These are phyloP conservation scores for Dicentrarchus labrax DNA, from an alignment of 2,113 vertebrate species.

Conservation along the genomic window DNA sequence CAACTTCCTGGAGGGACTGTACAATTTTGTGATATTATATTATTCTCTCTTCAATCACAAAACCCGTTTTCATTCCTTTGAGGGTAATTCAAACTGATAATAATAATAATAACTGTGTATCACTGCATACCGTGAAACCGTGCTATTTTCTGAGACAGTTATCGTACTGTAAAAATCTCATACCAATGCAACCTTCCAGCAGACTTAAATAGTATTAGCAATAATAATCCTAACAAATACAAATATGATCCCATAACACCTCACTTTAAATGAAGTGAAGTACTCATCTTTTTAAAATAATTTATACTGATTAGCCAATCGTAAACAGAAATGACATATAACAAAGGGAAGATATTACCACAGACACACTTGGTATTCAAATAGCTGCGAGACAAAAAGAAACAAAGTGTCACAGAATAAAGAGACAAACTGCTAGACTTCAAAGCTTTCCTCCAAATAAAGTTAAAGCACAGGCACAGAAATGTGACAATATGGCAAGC, in stretches of 20 bases:
- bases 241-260: slow-evolving; percentile 2
- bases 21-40: no score
- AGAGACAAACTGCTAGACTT: slow-evolving; percentile 40
- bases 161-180: no score
- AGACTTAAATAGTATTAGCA: background rate
- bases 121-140: no score
- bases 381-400: slow-evolving; percentile 34
- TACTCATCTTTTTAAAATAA: slow-evolving; percentile 47
- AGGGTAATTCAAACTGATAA: no score
- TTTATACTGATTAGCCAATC: slow-evolving; percentile 35
- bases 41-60: no score
- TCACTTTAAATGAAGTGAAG: slow-evolving; percentile 32
- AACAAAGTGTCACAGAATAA: slow-evolving; percentile 19
- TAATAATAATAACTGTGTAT: no score
- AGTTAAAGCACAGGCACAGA: slow-evolving; percentile 70
- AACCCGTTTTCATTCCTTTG: no score
- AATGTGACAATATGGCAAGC: slow-evolving; percentile 45
- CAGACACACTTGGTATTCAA: slow-evolving; percentile 40
- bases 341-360: slow-evolving; percentile 39
- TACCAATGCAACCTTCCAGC: no score
- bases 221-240: slow-evolving; percentile 1
- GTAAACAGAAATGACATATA: slow-evolving; percentile 39
- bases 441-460: slow-evolving; percentile 45
- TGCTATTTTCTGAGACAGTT: no score
- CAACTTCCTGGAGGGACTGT: no score